Evolutionary conservation across 2,888 invertebrate species (phyloP).

Genomic region (Erpobdella octoculata): DNA sequence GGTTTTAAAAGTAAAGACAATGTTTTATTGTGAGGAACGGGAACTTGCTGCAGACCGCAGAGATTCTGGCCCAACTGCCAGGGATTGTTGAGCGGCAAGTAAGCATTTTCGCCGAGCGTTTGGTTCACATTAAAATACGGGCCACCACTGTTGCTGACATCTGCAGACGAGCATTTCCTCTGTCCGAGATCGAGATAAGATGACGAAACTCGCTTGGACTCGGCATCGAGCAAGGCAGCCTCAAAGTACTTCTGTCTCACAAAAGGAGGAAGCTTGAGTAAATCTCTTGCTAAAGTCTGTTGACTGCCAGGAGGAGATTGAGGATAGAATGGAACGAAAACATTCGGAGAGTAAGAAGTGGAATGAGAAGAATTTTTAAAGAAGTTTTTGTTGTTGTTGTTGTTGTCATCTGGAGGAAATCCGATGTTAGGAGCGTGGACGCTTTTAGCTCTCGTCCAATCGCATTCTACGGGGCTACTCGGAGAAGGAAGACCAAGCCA

Average conservation of each 20-base stretch:
- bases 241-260: conserved; percentile 23
- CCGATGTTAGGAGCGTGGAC: not conserved
- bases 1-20: not conserved
- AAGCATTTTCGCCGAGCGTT: not conserved
- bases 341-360: not conserved
- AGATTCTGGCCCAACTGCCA: not conserved
- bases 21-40: not conserved
- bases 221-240: not conserved
- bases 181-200: not conserved
- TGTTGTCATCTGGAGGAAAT: not conserved
- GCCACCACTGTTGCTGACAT: not conserved
- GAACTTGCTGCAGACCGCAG: not conserved
- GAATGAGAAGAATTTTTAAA: not conserved
- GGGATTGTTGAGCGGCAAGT: not conserved
- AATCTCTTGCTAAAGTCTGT: not conserved
- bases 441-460: not conserved
- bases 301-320: not conserved
- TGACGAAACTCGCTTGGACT: not conserved
- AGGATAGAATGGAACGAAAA: not conserved
- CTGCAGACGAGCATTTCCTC: not conserved
- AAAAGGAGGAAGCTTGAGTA: not conserved
- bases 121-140: not conserved
- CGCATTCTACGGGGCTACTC: not conserved
- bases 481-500: not conserved
- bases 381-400: not conserved